Evolutionary conservation across 1,140 invertebrate genomes (phyloP).

Genomic region (Drosophila navojoa): DNA sequence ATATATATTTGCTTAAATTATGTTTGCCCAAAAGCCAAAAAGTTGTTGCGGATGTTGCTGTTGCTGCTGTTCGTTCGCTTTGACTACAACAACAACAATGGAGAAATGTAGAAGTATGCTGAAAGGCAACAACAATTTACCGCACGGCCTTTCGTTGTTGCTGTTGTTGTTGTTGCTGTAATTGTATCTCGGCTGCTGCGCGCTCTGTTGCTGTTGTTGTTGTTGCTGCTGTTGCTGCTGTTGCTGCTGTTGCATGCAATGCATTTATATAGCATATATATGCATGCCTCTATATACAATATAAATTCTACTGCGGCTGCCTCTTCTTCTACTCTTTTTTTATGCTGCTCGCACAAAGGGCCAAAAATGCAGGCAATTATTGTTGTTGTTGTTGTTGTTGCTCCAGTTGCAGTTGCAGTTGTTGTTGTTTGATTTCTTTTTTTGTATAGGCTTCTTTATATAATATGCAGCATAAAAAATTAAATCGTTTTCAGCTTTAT

Average conservation of each 20-base stretch:
- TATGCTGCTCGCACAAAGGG: constrained; percentile 66
- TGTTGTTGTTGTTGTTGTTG: constrained; percentile 49
- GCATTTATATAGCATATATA: constrained; percentile 49
- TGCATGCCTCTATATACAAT: constrained; percentile 9
- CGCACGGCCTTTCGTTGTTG: constrained; percentile 33
- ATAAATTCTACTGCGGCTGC: constrained; percentile 13
- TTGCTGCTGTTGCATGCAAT: constrained; percentile 39
- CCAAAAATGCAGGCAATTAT: constrained; percentile 71
- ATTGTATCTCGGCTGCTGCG: constrained; percentile 44
- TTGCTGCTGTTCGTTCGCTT: constrained; percentile 23
- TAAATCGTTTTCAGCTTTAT: constrained; percentile 54
- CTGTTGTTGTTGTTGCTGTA: constrained; percentile 36
- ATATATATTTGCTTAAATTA: constrained; percentile 73
- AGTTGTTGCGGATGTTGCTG: constrained; percentile 50
- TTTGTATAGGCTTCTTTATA: constrained; percentile 67
- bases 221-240: neutral
- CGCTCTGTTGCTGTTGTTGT: constrained; percentile 37
- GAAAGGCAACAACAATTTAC: constrained; percentile 27
- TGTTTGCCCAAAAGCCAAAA: constrained; percentile 77
- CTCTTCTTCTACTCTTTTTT: constrained; percentile 27
- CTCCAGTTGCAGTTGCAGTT: constrained; percentile 64
- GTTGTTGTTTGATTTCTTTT: constrained; percentile 35
- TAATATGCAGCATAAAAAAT: constrained; percentile 77
- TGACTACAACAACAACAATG: constrained; percentile 24
- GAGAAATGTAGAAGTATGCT: constrained; percentile 6